Base-by-base conservation (phyloP, 2,888 invertebrate genomes). In the Epirrhoe alternata region DNA sequence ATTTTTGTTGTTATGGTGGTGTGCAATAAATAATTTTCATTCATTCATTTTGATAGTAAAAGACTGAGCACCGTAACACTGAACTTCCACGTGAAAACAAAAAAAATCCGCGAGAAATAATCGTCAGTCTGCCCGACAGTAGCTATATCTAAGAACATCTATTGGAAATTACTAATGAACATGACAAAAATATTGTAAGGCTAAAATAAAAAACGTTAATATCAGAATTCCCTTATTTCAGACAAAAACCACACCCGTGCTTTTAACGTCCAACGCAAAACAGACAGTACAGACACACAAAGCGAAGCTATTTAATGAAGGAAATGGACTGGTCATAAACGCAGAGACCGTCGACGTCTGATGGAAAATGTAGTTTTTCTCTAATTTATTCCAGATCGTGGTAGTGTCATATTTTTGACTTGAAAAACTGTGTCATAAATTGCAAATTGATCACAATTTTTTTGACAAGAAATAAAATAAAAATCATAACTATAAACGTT, bases 271-370 rank as follows among this genome's bases (percentile, higher is more conserved):
- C 61, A 54, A 54, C 53, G 45, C 60, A 53, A 17, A 56, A 56
- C 17, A 64, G 50, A 47, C 60, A 53, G 16, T 45, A 56, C 17
- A 64, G 50, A 47, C 51, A 72, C 38, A 74, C 58, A 73, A 74
- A 70, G 64, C 59, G 50, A 33, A 16, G 52, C 55, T 70, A 75
- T 76, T 78, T 80, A 83, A 83, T 77, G 77, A 78, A 79, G 80
- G 79, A 85, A 86, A 86, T 82, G 78, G 80, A 83, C 77, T 79
- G 81, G 82, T 79, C 77, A 76, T 77, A 81, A 83, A 47, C 47
- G 47, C 57, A 49, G 74, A 74, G 80, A 76, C 79, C 79, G 24
- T 24, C 24, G 76, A 33, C 17, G 61, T 24, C 17, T 47, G 53
- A 42, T n/a, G 45, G 47, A 54, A 30, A 61, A 61, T 61, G 53